Evolutionary conservation across 2,113 vertebrate genomes (phyloP).

Genomic region (Lagopus muta): DNA sequence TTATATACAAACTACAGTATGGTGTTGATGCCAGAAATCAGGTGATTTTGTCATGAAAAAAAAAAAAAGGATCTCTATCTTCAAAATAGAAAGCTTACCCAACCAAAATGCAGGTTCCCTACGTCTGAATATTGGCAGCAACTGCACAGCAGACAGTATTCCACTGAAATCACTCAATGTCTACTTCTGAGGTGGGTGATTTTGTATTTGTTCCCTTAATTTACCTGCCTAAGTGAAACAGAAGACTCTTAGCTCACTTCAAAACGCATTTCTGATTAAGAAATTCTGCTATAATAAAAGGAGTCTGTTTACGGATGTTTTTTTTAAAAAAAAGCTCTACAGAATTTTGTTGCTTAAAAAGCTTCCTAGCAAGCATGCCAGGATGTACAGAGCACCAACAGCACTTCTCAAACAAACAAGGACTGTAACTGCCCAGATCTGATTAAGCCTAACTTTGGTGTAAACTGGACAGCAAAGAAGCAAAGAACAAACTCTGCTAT

Average conservation of each 20-base stretch:
- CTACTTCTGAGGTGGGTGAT: not conserved
- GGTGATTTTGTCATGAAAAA: not conserved
- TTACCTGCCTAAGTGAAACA: not conserved
- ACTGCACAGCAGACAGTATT: not conserved
- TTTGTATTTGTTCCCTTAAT: not conserved
- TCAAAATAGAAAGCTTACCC: not conserved
- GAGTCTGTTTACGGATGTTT: not conserved
- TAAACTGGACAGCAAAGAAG: not conserved
- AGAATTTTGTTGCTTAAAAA: not conserved
- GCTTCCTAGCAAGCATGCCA: not conserved
- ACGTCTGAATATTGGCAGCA: not conserved
- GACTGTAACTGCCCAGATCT: no score
- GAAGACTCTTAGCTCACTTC: not conserved
- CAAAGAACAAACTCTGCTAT: not conserved
- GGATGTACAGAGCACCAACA: fast-evolving
- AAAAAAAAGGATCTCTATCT: not conserved
- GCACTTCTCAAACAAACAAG: fast-evolving
- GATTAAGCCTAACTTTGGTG: no score
- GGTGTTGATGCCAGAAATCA: not conserved
- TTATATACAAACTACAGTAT: not conserved
- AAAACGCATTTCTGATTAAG: not conserved
- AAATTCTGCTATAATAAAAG: not conserved
- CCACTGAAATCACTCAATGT: not conserved
- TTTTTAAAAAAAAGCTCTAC: no score
- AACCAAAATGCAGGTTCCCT: not conserved